Conservation (phyloP, 2,113 vertebrate species). For the Kryptolebias marmoratus region DNA sequence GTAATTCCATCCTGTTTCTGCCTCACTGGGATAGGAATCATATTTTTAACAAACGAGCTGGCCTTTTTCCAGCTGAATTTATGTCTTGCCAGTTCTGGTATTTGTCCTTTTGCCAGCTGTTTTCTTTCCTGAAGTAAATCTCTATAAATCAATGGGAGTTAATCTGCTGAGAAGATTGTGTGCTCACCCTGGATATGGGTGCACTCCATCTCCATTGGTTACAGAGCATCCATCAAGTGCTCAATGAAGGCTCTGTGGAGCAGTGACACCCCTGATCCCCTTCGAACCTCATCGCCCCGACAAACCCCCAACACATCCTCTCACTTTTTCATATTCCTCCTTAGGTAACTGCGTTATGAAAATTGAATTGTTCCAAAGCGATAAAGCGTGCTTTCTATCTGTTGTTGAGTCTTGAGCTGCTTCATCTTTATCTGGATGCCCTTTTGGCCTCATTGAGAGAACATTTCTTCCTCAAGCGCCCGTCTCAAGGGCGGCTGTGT, state of each 20-base stretch:
- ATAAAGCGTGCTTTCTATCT: slow-evolving; percentile 23
- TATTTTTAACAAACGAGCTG: slow-evolving; percentile 66
- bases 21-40: slow-evolving; percentile 26
- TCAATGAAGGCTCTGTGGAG: slow-evolving; percentile 70
- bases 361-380: background rate
- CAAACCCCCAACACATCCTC: slow-evolving; percentile 19
- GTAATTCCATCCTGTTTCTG: slow-evolving; percentile 30
- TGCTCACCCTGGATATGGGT: slow-evolving; percentile 52
- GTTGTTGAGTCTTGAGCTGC: slow-evolving; percentile 13
- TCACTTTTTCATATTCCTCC: slow-evolving; percentile 33
- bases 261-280: slow-evolving; percentile 61
- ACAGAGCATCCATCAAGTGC: slow-evolving; percentile 80
- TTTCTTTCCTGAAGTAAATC: slow-evolving; percentile 79
- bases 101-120: slow-evolving; percentile 79
- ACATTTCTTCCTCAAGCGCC: slow-evolving; percentile 80
- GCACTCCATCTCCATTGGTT: slow-evolving; percentile 79
- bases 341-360: slow-evolving; percentile 30
- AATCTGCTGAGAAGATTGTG: slow-evolving; percentile 80
- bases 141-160: slow-evolving; percentile 82
- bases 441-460: slow-evolving; percentile 52
- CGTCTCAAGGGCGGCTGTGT: slow-evolving; percentile 82
- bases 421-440: slow-evolving; percentile 32
- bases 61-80: slow-evolving; percentile 61
- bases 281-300: slow-evolving; percentile 53
- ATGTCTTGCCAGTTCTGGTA: slow-evolving; percentile 68